Base-by-base conservation (phyloP, 2,888 invertebrate species). In the Lacanobia oleracea region DNA sequence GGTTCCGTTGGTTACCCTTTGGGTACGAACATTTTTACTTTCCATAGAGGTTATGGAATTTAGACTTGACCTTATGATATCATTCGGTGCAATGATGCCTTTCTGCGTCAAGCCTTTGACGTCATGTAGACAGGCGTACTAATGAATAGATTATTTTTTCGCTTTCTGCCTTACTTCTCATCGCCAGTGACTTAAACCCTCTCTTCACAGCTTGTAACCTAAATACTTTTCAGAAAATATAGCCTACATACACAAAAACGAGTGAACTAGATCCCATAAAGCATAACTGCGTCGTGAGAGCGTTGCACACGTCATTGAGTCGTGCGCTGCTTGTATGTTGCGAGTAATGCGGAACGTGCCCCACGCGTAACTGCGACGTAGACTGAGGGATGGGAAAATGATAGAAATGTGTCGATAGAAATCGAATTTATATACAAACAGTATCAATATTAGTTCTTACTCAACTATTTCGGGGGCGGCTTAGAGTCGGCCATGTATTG, bases 291-390 rank as follows among this genome's bases (percentile, higher is more conserved):
- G 67, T 62, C 50, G 27, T 37, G 40, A 48, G 51, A 48, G 57
- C 69, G 12, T 53, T 60, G 60, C 45, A 51, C 69, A 54, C 67
- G 75, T 76, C 75, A 76, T 76, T n/a, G 51, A 59, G 21, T 51
- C 70, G 62, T 57, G 62, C 51, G 51, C 27, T 51, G 77, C 57
- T 57, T 75, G 62, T 70, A 70, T 70, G 61, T 62, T 40, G 51
- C 57, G 51, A 33, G 77, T 62, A 76, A 75, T 76, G 27, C 21
- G 70, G 40, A 57, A 70, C 77, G 62, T 75, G 75, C 37, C 48
- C 12, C 40, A 9, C 57, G 62, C 37, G 37, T 57, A 21, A 45
- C n/a, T 57, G 23, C 37, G 56, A 68, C 33, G 54, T 56, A n/a
- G 45, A 45, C 16, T 57, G 14, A 40, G 59, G 21, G 59, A 59